Conservation (phyloP, 2,113 vertebrate species). For the Thamnaconus septentrionalis region DNA sequence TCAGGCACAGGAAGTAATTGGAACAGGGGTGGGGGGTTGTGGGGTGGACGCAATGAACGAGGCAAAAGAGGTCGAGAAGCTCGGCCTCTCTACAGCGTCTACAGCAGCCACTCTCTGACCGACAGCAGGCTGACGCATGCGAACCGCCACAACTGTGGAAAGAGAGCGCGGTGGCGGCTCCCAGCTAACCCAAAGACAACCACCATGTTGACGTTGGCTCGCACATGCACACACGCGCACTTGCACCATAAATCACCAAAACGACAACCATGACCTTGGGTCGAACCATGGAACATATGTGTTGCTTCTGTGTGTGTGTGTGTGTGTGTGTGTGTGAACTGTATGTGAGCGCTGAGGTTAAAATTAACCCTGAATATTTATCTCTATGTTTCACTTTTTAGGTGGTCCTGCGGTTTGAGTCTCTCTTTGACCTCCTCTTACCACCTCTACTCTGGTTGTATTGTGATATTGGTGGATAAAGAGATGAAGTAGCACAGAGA, state of each 20-base stretch:
- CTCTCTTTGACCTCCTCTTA: background rate
- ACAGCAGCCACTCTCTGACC: slow-evolving; percentile 40
- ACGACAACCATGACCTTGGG: slow-evolving; percentile 49
- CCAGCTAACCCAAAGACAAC: slow-evolving; percentile 46
- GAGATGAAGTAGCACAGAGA: background rate
- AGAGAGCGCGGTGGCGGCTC: slow-evolving; percentile 58
- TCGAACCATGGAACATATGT: slow-evolving; percentile 37
- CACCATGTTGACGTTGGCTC: slow-evolving; percentile 74
- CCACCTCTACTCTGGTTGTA: background rate
- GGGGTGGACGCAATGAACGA: background rate
- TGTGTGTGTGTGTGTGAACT: slow-evolving; percentile 21
- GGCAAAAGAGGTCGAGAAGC: slow-evolving; percentile 22
- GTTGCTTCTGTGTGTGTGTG: slow-evolving; percentile 29
- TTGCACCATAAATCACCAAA: slow-evolving; percentile 51
- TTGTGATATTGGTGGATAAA: slow-evolving; percentile 1
- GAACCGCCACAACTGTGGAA: slow-evolving; percentile 68
- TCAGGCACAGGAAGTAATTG: no score
- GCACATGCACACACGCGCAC: slow-evolving; percentile 28
- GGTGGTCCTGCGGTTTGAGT: slow-evolving; percentile 53
- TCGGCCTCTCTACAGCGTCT: slow-evolving; percentile 8
- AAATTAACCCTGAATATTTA: slow-evolving; percentile 51
- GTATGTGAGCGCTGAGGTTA: slow-evolving; percentile 12
- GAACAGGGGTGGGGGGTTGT: background rate
- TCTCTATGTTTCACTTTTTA: slow-evolving; percentile 38
- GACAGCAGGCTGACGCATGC: slow-evolving; percentile 56